A percentile compares a stretch with the other conserved stretches of the same genome.
Conservation (phyloP, 1,140 invertebrate genomes). For the Zaprionus capensis region DNA sequence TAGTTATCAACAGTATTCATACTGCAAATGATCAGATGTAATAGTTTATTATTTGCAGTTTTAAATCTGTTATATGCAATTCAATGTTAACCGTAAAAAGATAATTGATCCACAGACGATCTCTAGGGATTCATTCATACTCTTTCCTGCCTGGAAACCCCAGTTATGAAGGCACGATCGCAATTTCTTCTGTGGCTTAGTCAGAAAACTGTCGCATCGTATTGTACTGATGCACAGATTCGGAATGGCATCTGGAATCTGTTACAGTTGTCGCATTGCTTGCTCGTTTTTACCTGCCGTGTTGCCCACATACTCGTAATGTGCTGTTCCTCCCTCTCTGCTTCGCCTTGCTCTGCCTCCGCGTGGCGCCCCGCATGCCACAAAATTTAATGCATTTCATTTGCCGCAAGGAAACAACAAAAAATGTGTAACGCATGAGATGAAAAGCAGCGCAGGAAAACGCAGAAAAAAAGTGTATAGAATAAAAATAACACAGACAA, state of each 20-base stretch:
- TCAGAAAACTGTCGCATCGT: background rate
- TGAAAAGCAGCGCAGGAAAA: constrained; percentile 67
- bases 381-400: constrained; percentile 74
- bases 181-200: background rate
- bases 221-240: constrained; percentile 5
- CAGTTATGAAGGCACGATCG: background rate
- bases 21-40: too few relatives aligned
- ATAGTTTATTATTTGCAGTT: too few relatives aligned
- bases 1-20: too few relatives aligned
- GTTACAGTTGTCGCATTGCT: constrained; percentile 55
- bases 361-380: constrained; percentile 68
- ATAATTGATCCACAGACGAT: background rate
- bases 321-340: background rate
- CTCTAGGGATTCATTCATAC: background rate
- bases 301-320: constrained; percentile 18
- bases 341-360: background rate
- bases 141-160: background rate
- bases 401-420: constrained; percentile 61
- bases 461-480: constrained; percentile 25
- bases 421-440: constrained; percentile 78
- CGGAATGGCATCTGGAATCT: constrained; percentile 62
- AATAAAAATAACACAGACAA: constrained; percentile 45
- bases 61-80: too few relatives aligned
- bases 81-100: too few relatives aligned
- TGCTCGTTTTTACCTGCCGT: constrained; percentile 45